Evolutionary conservation across 2,888 invertebrate species (phyloP).

Genomic region (Iselma pallidipennis): DNA sequence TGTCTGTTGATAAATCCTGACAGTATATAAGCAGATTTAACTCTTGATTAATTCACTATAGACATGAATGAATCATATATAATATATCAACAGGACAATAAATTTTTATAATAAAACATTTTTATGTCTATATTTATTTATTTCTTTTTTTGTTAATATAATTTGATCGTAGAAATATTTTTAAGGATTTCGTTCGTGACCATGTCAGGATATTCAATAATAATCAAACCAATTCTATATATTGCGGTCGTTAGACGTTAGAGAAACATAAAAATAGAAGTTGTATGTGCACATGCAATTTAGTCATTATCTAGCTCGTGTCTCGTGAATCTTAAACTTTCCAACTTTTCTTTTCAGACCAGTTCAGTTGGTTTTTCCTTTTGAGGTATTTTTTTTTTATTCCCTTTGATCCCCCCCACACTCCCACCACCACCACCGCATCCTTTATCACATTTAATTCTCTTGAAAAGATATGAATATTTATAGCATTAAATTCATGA

Average conservation of each 20-base stretch:
- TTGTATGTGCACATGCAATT: conserved; percentile 27
- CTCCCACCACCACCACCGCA: neutral
- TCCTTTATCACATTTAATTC: conserved; percentile 14
- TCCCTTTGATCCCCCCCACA: too few species aligned
- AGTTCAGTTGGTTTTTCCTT: neutral
- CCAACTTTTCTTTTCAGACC: conserved; percentile 24
- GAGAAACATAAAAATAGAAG: conserved; percentile 24
- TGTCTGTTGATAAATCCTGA: neutral
- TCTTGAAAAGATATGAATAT: conserved; percentile 27
- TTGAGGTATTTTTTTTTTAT: conserved; percentile 21
- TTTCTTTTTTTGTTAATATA: neutral
- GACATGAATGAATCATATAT: neutral
- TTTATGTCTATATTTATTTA: neutral
- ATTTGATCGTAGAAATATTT: conserved; percentile 1
- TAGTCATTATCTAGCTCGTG: conserved; percentile 27
- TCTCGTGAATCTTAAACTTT: conserved; percentile 27
- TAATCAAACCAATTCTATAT: conserved; percentile 25
- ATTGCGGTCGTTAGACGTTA: conserved; percentile 21
- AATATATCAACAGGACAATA: too few species aligned
- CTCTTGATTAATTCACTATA: neutral
- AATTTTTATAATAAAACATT: too few species aligned
- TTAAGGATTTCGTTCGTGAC: conserved; percentile 15
- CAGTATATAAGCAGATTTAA: neutral
- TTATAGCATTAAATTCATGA: conserved; percentile 30
- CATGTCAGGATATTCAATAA: conserved; percentile 20